Percentiles rank a stretch among this genome's conserved stretches.
Conservation (phyloP, 2,797 vertebrate species). For the Allobates femoralis region DNA sequence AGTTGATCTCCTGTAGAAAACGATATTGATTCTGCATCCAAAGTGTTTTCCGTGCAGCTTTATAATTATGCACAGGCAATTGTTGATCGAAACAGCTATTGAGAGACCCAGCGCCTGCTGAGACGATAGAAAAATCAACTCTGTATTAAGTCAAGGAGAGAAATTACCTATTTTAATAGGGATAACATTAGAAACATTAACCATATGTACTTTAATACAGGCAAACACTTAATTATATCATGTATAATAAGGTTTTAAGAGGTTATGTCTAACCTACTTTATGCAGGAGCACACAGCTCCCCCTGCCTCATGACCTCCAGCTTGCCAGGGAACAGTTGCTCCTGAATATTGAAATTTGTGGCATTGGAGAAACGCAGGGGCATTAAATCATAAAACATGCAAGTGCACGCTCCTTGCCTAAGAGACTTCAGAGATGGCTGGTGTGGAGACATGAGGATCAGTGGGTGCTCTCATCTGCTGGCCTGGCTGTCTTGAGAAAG, state of each 20-base stretch:
- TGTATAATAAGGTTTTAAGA: not conserved
- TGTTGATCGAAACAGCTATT: constrained; percentile 28
- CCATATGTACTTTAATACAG: not conserved
- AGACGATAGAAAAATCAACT: constrained; percentile 47
- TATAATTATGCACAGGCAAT: constrained; percentile 27
- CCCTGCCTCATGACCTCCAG: too few relatives aligned
- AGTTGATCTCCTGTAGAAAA: constrained; percentile 36
- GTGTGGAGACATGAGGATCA: too few relatives aligned
- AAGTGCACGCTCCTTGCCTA: too few relatives aligned
- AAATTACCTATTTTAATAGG: constrained; percentile 71
- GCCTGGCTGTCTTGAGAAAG: too few relatives aligned
- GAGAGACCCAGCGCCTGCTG: constrained; percentile 25
- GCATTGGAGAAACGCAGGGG: too few relatives aligned
- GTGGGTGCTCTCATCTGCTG: too few relatives aligned
- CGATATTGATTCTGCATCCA: constrained; percentile 53
- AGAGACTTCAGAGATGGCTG: too few relatives aligned
- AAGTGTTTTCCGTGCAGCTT: constrained; percentile 37
- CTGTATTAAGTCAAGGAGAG: not conserved
- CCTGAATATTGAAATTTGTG: too few relatives aligned
- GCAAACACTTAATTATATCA: not conserved
- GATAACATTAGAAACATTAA: constrained; percentile 56
- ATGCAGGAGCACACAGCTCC: too few relatives aligned
- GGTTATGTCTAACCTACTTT: too few relatives aligned
- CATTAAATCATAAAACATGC: too few relatives aligned
- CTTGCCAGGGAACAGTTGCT: too few relatives aligned